Conservation (phyloP, 2,113 vertebrate species). For the Bombycilla garrulus region DNA sequence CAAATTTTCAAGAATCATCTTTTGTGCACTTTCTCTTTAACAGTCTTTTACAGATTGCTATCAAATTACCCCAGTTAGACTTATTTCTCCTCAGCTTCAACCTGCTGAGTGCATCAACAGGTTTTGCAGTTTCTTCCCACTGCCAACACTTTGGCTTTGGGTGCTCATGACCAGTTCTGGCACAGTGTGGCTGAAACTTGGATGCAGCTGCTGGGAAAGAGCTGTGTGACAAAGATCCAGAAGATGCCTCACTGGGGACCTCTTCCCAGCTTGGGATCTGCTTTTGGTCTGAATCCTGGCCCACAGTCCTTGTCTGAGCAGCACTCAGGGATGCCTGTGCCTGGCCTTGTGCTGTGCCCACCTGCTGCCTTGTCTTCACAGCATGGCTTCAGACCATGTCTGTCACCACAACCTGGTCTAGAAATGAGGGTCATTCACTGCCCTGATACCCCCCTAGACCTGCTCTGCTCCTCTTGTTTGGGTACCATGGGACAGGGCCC, state of each 20-base stretch:
- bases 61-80: background rate
- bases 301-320: background rate
- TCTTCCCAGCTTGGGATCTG: background rate
- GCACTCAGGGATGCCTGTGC: background rate
- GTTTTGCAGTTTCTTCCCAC: background rate
- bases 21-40: background rate
- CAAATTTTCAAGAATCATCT: background rate
- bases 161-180: background rate
- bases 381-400: background rate
- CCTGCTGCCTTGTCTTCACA: background rate
- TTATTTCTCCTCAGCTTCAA: background rate
- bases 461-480: background rate
- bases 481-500: background rate
- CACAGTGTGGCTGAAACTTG: background rate
- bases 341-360: background rate
- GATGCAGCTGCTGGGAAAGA: background rate
- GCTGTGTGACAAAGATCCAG: background rate
- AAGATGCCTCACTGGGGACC: fast-evolving
- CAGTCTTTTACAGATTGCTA: background rate
- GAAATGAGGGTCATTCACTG: background rate
- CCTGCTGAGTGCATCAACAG: background rate
- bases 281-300: background rate
- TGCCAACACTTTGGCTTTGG: background rate
- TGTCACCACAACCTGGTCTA: background rate
- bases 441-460: background rate